These are phyloP conservation scores for Donacobius atricapilla DNA, from an alignment of 2,113 vertebrate species.

Conservation along the genomic window DNA sequence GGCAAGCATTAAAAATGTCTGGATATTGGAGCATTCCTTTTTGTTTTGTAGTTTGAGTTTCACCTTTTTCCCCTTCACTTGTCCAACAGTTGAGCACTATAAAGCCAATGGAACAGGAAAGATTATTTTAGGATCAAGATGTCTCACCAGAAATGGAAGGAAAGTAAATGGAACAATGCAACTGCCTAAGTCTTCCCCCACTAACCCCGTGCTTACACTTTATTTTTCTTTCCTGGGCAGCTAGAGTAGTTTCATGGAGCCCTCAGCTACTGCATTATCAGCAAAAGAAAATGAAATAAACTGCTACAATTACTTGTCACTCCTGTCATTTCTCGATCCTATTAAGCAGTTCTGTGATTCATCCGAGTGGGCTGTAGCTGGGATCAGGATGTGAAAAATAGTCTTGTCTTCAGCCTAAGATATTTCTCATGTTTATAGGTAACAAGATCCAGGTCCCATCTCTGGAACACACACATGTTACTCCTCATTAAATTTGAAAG, in stretches of 20 bases:
- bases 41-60: background rate
- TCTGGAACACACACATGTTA: background rate
- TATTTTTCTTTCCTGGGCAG: background rate
- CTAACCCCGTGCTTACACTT: background rate
- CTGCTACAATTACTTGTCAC: background rate
- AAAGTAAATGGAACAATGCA: background rate
- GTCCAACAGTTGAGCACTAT: background rate
- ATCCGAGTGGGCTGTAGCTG: background rate
- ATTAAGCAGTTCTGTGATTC: background rate
- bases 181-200: background rate
- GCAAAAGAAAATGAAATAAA: background rate
- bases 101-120: background rate
- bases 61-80: background rate
- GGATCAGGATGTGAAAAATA: background rate
- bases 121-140: background rate
- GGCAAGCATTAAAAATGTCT: background rate
- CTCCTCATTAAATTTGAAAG: constrained; percentile 25
- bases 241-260: background rate
- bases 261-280: background rate
- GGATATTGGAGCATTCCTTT: background rate
- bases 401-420: background rate
- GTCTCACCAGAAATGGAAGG: background rate
- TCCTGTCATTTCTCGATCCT: background rate
- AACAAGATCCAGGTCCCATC: background rate
- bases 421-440: background rate